A percentile compares a stretch with the other conserved stretches of the same genome.
Evolutionary conservation across 2,113 vertebrate genomes (phyloP).

Genomic region (Halichoeres trimaculatus): DNA sequence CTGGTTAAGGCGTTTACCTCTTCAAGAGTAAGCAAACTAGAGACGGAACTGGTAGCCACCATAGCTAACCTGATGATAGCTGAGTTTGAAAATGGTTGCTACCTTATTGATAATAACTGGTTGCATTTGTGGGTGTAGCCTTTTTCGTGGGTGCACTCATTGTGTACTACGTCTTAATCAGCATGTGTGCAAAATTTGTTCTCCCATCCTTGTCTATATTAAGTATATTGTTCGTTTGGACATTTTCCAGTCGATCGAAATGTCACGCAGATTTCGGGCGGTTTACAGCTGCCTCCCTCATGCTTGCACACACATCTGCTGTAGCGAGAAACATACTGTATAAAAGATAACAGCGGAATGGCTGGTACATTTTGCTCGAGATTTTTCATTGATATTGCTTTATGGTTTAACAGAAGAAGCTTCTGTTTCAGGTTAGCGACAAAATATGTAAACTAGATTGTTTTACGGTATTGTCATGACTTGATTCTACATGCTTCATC

Average conservation of each 20-base stretch:
- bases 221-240: no score
- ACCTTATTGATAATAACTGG: background rate
- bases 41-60: background rate
- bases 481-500: no score
- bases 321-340: no score
- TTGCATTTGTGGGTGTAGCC: slow-evolving; percentile 10
- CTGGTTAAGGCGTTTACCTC: slow-evolving; percentile 11
- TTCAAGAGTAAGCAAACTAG: background rate
- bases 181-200: background rate
- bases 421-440: no score
- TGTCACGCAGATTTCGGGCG: background rate
- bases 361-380: no score
- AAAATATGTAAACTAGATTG: background rate
- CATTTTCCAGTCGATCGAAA: background rate
- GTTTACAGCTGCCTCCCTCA: background rate
- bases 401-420: no score
- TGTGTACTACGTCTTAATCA: background rate
- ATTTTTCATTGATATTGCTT: no score
- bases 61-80: background rate
- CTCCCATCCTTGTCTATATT: background rate
- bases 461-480: no score
- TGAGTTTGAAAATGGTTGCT: background rate
- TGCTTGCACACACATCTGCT: background rate
- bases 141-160: background rate
- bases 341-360: background rate